These are phyloP conservation scores for Chiroxiphia lanceolata DNA, from an alignment of 2,797 vertebrate genomes.

Conservation along the genomic window DNA sequence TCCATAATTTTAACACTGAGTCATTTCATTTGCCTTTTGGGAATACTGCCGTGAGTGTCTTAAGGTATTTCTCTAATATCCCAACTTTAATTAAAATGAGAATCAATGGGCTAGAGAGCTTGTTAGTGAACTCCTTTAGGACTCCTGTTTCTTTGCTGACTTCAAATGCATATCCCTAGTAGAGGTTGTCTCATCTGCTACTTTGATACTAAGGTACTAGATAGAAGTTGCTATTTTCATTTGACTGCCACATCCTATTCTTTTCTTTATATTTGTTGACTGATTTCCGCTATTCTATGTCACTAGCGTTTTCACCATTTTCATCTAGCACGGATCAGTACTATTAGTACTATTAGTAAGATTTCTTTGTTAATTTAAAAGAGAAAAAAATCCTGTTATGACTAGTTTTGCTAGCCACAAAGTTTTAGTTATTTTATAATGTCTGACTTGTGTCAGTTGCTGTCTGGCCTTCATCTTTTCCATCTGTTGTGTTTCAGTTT, in stretches of 20 bases:
- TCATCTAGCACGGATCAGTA: background rate
- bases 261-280: background rate
- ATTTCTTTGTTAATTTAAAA: background rate
- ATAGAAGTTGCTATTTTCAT: background rate
- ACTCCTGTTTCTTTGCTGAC: background rate
- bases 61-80: background rate
- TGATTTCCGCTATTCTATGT: background rate
- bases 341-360: background rate
- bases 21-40: background rate
- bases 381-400: background rate
- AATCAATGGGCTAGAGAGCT: background rate
- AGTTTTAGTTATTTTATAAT: background rate
- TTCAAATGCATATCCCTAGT: background rate
- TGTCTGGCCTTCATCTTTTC: background rate
- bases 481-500: background rate
- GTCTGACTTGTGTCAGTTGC: background rate
- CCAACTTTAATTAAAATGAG: background rate
- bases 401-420: background rate
- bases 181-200: background rate
- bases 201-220: constrained; percentile 11
- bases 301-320: background rate
- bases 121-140: background rate
- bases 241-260: background rate
- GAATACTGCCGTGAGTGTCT: background rate
- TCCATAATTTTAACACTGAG: background rate